Evolutionary conservation across 2,888 invertebrate species (phyloP), one percentile per base, ranked within the genome.

Genomic region (Nomada goodeniana): DNA sequence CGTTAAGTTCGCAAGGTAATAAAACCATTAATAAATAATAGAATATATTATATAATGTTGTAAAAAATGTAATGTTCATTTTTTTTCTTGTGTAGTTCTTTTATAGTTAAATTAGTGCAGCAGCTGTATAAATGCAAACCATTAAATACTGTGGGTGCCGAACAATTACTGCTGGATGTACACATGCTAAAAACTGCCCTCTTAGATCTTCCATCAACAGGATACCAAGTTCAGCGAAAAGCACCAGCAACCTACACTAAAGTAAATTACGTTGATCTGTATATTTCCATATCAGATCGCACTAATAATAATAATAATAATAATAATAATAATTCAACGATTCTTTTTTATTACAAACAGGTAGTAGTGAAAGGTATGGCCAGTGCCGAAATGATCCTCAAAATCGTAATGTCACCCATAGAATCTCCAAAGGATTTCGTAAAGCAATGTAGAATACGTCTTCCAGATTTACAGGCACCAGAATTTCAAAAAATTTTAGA

Each of bases 341-440:
- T 61, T n/a, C 15, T 9, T 68, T 64, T 81, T 67, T 76, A 60
- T 75, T 76, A 77, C 76, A 60, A 73, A 44, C 90, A 96, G 93
- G 95, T 96, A 44, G 98, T 98, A 0, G 96, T 97, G 0, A 96
- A 97, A 94, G 96, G 99, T 52, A 99, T 99, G 98, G 98, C 98
- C 0, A 98, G 98, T 91, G 99, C 99, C 0, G 99, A 99, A 94
- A 99, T 99, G 98, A 97, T 99, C 55, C 94, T 99, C n/a, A 99
- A 99, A 95, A 96, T 99, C 47, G 98, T 99, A 0, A 99, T 99
- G 99, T 97, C 98, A 0, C 98, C 98, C 0, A 95, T 97, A 23
- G 98, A 98, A 86, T 96, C 97, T 26, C 94, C 96, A 0, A 96
- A 96, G 61, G 96, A 96, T 0, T 97, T 99, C 91, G 97, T 98